phyloP scores from a whole-genome alignment of 2,888 invertebrate genomes.

The Oligia strigilis region DNA sequence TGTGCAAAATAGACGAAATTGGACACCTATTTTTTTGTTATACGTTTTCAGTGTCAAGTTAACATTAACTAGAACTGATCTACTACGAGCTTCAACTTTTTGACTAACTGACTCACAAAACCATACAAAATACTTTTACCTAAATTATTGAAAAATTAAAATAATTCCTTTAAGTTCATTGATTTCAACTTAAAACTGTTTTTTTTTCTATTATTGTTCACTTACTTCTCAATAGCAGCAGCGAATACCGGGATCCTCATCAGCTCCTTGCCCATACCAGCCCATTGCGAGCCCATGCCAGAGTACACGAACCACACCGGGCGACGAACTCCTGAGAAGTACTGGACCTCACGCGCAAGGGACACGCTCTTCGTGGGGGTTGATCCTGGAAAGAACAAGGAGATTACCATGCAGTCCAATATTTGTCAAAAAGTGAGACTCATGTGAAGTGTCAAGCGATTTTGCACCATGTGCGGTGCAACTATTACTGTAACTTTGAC shows the following conservation, averaged over 20 bases:
- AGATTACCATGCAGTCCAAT: neutral
- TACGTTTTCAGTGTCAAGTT: no score
- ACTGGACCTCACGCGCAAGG: conserved; percentile 88
- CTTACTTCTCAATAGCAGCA: conserved; percentile 92
- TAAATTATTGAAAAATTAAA: neutral
- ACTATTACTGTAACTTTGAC: neutral
- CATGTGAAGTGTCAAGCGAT: neutral
- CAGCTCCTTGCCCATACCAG: conserved; percentile 94
- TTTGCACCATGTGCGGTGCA: neutral
- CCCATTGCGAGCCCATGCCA: conserved; percentile 97
- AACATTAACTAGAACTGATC: no score
- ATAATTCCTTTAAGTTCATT: neutral
- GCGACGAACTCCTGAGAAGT: conserved; percentile 91
- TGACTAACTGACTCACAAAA: neutral
- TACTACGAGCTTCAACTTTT: neutral
- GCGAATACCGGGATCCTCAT: conserved; percentile 94
- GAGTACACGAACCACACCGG: conserved; percentile 97
- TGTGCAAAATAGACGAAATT: neutral
- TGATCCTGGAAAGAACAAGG: conserved; percentile 80
- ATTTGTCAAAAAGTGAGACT: neutral
- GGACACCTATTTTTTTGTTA: neutral
- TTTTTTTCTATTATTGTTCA: neutral
- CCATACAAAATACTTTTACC: neutral
- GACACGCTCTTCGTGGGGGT: conserved; percentile 81
- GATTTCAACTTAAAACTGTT: neutral